Base-by-base conservation (phyloP, 2,113 vertebrate genomes). In the Barbus barbus region DNA sequence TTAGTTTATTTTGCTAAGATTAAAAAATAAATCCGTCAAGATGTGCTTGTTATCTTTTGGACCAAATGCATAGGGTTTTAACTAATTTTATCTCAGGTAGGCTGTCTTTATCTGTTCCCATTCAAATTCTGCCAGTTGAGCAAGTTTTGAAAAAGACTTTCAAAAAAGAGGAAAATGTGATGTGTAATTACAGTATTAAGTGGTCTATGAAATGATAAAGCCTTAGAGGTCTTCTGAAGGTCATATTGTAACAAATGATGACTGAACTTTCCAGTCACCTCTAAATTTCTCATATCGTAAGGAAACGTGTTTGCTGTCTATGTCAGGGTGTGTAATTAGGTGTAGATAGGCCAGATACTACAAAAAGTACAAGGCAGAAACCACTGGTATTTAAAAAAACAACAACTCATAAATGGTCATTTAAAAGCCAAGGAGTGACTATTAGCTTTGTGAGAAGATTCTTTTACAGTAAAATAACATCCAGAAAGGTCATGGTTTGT, bases 41-140 rank as follows among this genome's bases (percentile, higher is more conserved):
- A 87, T 86, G 86, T 78, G 88, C 91, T 92, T 90, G 90, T 91
- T 91, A 93, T 91, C 86, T 89, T 44, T 36, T 9, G 69, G 83
- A 89, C 84, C 78, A 75, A 87, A 76, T 85, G 86, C 89, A 87
- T 48, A 44, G 51, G 77, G 78, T 77, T 81, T 87, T 71, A 89
- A 92, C 91, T 87, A 91, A 90, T 87, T 84, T 86, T 87, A 82
- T 90, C 91, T 89, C 63, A n/a, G 83, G 75, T 88, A 81, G 56
- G 12, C 67, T 83, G 79, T 81, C 86, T 88, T 93, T 92, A 94
- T 93, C 92, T 89, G 78, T 84, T 71, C 81, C 87, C 89, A 91
- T 93, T 93, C 87, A 90, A 90, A 91, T 94, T 91, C 90, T 87
- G 92, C 90, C 87, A 82, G 20, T 51, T 85, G 86, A 90, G 90